A percentile compares a stretch with the other conserved stretches of the same genome.
These are phyloP conservation scores for Cyrtorhinus lividipennis DNA, from an alignment of 1,140 invertebrate species.

Conservation along the genomic window DNA sequence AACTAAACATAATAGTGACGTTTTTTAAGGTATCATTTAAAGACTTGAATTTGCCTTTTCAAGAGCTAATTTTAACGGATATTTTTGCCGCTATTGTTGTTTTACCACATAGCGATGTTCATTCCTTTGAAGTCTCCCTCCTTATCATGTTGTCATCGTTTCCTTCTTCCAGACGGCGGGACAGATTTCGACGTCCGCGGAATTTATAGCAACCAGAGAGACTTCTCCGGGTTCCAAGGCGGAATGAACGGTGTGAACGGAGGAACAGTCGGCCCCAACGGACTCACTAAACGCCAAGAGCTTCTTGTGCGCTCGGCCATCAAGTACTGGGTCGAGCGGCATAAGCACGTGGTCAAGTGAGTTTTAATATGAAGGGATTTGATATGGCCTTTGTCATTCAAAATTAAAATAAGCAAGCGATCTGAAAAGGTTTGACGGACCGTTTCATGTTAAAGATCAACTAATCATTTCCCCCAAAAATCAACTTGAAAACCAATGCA, in stretches of 20 bases:
- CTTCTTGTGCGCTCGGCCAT: slow-evolving; percentile 66
- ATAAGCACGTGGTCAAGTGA: slow-evolving; percentile 58
- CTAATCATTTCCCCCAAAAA: too few relatives aligned
- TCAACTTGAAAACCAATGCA: too few relatives aligned
- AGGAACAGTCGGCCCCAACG: slow-evolving; percentile 42
- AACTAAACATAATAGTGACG: too few relatives aligned
- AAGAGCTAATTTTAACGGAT: slow-evolving; percentile 24
- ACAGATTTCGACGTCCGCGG: slow-evolving; percentile 50
- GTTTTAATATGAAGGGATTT: too few relatives aligned
- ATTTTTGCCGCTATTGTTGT: too few relatives aligned
- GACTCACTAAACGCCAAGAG: slow-evolving; percentile 64
- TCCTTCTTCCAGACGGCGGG: slow-evolving; percentile 29
- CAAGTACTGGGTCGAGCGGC: slow-evolving; percentile 74
- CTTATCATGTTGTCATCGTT: too few relatives aligned
- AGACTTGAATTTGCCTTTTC: not conserved
- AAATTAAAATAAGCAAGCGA: too few relatives aligned
- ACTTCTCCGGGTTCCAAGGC: slow-evolving; percentile 51
- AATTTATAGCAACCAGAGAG: slow-evolving; percentile 56
- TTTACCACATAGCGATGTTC: not conserved
- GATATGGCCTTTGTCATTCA: too few relatives aligned
- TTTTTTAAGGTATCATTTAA: too few relatives aligned
- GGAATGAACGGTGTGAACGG: slow-evolving; percentile 49
- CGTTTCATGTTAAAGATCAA: too few relatives aligned
- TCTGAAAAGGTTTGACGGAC: too few relatives aligned
- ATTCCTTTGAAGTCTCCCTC: too few relatives aligned